phyloP scores from a whole-genome alignment of 2,888 invertebrate species.

The Agonopterix heracliana region DNA sequence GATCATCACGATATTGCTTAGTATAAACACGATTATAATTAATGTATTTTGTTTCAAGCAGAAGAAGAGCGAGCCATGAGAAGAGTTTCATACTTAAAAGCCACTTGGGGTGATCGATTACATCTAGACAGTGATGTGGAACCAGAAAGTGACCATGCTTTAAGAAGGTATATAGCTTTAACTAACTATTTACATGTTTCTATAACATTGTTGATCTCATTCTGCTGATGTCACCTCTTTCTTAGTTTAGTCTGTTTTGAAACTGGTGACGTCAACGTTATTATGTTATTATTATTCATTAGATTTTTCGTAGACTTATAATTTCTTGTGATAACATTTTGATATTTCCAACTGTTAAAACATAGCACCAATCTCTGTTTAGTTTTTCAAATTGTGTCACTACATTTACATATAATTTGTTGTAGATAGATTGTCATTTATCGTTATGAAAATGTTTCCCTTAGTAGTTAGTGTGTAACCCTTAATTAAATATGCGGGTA shows the following conservation, averaged over 20 bases:
- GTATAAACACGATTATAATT: no score
- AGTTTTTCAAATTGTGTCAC: constrained; percentile 15
- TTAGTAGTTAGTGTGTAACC: constrained; percentile 32
- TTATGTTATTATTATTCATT: not conserved
- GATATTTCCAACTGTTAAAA: not conserved
- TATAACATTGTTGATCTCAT: not conserved
- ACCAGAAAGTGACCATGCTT: constrained; percentile 76
- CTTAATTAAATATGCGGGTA: constrained; percentile 6
- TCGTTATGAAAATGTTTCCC: not conserved
- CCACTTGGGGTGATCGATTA: constrained; percentile 88
- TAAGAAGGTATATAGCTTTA: constrained; percentile 76
- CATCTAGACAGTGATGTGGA: constrained; percentile 82
- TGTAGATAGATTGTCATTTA: constrained; percentile 30
- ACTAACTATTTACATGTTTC: not conserved
- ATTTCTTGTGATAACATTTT: no score
- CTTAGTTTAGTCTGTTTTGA: not conserved
- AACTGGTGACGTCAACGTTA: not conserved
- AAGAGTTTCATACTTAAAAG: constrained; percentile 95
- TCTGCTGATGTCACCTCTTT: constrained; percentile 2
- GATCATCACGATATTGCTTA: no score
- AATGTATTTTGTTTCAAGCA: constrained; percentile 56
- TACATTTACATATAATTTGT: constrained; percentile 15
- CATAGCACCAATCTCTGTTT: constrained; percentile 7
- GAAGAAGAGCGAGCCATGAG: constrained; percentile 92
- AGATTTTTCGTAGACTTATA: no score